Base-by-base conservation (phyloP, 2,888 invertebrate genomes). In the Lithophane semibrunnea region DNA sequence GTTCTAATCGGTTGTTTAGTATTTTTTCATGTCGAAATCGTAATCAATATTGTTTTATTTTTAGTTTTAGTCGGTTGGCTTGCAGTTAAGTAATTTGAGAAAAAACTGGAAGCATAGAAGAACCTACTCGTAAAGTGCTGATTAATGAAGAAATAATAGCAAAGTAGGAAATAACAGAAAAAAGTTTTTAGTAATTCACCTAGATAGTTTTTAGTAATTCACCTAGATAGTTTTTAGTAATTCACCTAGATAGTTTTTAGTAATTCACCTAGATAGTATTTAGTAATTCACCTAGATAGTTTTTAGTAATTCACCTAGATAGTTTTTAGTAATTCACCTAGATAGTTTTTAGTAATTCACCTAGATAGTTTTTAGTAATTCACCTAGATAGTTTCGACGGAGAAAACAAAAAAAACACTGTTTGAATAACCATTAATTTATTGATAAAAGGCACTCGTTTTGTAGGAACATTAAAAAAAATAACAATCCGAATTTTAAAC, bases 1-100 rank as follows among this genome's bases (percentile, higher is more conserved):
- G 65, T 77, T 82, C 52, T 66, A 21, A 61, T 72, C 56, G 24
- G 56, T 75, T 64, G 44, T 64, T 74, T 54, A 60, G 42, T 54
- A 61, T 47, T 80, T 54, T 79, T 78, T 74, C 8, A 24, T 44
- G 58, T 24, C 1, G 82, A 60, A 75, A 65, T 77, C n/a, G 10
- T 49, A 29, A 54, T 75, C 24, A 37, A 58, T 21, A 52, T 75
- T 63, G 29, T 16, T 24, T 74, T 52, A 37, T 44, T 75, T 61
- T 61, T 16, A 16, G 58, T 29, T 60, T 16, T 3, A 29, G 60
- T 60, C 9, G 8, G 4, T 29, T 18, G 9, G 29, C 29, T 29
- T 60, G 16, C 18, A 60, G 29, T 60, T 61, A 61, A 61, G 60
- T 37, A 37, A 61, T 29, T 8, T 29, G 29, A 60, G 29, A 60